Percentiles rank a stretch among this genome's conserved stretches.
Conservation (phyloP, 2,113 vertebrate genomes). For the Pelecanus crispus region DNA sequence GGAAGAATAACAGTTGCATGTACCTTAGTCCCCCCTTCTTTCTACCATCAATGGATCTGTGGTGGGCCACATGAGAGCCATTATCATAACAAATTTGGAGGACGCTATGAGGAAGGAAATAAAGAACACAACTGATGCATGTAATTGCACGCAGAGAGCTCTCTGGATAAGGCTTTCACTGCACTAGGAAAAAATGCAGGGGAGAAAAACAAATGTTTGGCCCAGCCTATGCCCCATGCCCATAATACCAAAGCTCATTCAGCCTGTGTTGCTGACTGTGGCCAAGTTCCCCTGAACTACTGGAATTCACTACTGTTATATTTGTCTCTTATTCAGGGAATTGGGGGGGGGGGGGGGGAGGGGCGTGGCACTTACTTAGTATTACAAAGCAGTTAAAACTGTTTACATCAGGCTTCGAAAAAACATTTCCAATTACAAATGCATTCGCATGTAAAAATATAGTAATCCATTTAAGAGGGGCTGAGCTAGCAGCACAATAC, state of each 20-base stretch:
- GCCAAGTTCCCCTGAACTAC: neutral
- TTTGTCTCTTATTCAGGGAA: neutral
- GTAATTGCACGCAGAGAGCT: neutral
- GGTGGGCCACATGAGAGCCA: neutral
- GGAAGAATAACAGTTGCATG: neutral
- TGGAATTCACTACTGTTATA: neutral
- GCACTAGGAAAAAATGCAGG: neutral
- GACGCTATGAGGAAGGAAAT: neutral
- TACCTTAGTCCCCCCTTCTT: neutral
- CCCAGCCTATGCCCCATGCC: neutral
- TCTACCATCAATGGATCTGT: accelerated
- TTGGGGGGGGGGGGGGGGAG: neutral
- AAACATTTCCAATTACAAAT: neutral
- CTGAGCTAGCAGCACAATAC: neutral
- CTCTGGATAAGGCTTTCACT: neutral
- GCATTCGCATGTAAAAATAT: neutral
- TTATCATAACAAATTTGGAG: neutral
- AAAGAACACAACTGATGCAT: neutral
- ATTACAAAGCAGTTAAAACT: neutral
- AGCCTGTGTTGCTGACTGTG: neutral
- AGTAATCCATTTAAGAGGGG: neutral
- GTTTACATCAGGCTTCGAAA: neutral
- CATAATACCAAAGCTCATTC: neutral
- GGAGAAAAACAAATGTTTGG: neutral
- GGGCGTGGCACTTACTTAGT: neutral